Evolutionary conservation across 2,888 invertebrate genomes (phyloP), one percentile per base, ranked within the genome.

Genomic region (Heteromurus nitidus): DNA sequence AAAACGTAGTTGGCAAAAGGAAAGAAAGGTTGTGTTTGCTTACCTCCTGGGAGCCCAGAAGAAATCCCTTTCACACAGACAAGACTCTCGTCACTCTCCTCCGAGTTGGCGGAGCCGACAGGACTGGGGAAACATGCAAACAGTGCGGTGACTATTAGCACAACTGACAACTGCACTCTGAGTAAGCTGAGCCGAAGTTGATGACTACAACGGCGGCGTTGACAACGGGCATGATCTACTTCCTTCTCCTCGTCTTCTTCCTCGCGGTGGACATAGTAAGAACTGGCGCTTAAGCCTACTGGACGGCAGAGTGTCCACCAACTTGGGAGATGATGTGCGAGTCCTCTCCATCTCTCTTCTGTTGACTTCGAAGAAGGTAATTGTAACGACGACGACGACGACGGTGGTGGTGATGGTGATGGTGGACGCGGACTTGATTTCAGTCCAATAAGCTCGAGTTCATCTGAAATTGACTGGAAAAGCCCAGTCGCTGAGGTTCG

Each of bases 41-140:
- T 67, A 80, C 80, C 80, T 73, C 80, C 80, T 30, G 73, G 67
- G 31, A 67, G 20, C n/a, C 24, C 5, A 11, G 24, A 24, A 5
- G 72, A 60, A 22, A 73, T 3, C 1, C 80, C 80, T 55, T 80
- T 24, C 22, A 73, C 20, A 44, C 80, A 80, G n/a, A 60, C 47
- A 24, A 80, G 72, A n/a, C 47, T 73, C 20, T 80, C 80, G 28
- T 64, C n/a, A n/a, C n/a, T 70, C 31, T 73, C 72, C 30, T 72
- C 73, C 55, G 36, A 58, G 20, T 22, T 30, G 7, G 65, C 44
- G n/a, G 79, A 79, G 28, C 79, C 79, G 20, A 58, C 72, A 20
- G 67, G 60, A 28, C 30, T 67, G 47, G 80, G 80, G 67, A 80
- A 58, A 60, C 28, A 80, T 67, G 80, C 67, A 47, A 80, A 47